Base-by-base conservation (phyloP, 2,888 invertebrate species). In the Silvanus unidentatus region DNA sequence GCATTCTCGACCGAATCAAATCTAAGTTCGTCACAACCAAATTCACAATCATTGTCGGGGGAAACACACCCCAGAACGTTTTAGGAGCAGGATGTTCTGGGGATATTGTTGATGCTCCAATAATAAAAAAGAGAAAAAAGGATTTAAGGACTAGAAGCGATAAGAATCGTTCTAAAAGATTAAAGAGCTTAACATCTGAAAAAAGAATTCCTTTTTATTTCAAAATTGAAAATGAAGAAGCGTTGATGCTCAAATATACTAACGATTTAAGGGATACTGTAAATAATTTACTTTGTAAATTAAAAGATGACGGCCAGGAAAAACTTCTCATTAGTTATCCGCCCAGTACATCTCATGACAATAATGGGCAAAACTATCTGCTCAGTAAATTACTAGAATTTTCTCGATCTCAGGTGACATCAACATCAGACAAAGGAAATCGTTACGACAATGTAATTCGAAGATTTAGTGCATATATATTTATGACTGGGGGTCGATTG, bases 401-500 rank as follows among this genome's bases (percentile, higher is more conserved):
- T 9, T 28, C 28, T 9, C 8, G 10, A 28, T 28, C 28, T 28
- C 8, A 10, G 10, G 8, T 10, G 10, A 28, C 8, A 28, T 28
- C 28, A 9, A 28, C 8, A 9, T 9, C 8, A 28, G 28, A 8
- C 28, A 28, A 28, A 9, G 28, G 8, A 28, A 28, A 28, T 28
- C 8, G 28, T 9, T 28, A 28, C 10, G 28, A 28, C 10, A 28
- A 28, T 28, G 10, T 10, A 28, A 8, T 28, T 28, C 28, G 10
- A 28, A 28, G 8, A 10, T 40, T 40, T 10, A 15, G 28, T 39
- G n/a, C 40, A n/a, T 40, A 42, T 36, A 36, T 53, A 50, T 40
- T 39, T 50, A 29, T 52, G 46, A 34, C 45, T 44, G 15, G 48
- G 48, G 30, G 53, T 50, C 34, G 45, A 42, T 48, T 53, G 35